Evolutionary conservation across 2,888 invertebrate genomes (phyloP), one percentile per base, ranked within the genome.

Genomic region (Microchrysa polita): DNA sequence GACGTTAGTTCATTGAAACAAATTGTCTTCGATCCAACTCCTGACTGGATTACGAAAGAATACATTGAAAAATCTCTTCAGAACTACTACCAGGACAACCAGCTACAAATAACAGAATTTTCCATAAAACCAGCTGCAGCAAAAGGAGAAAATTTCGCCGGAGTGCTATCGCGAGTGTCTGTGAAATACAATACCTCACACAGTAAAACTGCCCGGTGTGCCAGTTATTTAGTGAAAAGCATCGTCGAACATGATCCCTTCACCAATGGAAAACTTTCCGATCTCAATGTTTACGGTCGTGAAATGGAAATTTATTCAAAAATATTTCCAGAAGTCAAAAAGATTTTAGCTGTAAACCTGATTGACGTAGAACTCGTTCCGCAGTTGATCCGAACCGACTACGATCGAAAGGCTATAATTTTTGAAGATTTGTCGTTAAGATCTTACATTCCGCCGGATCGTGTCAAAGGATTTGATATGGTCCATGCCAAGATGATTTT

Each of bases 401-500:
- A 78, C 2, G 42, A 77, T 5, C 78, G 77, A 1, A 76, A 78
- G 40, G 79, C 79, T 0, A 81, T 83, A 0, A 76, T 83, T 0
- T 79, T 83, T 52, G 83, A 83, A 60, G 82, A 83, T 72, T 75
- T 83, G 69, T 73, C 79, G 0, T 73, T 76, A 73, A 77, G 77
- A 7, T 75, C 77, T 0, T 83, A 78, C 71, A 71, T 65, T 10
- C 79, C 78, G 20, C 79, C 78, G 5, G 76, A 80, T 74, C 79
- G 81, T 0, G n/a, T 79, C 0, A 60, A 76, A 27, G 80, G 82
- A 60, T 78, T 86, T 67, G 85, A 87, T 74, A 42, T 84, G 27
- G 77, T 79, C 1, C 86, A 87, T 72, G 78, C 83, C 0, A 80
- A 78, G 61, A 10, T 84, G 9, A 81, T 83, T 0, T 74, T 87